These are phyloP conservation scores for Lineus longissimus DNA, from an alignment of 1,140 invertebrate species.

Conservation along the genomic window DNA sequence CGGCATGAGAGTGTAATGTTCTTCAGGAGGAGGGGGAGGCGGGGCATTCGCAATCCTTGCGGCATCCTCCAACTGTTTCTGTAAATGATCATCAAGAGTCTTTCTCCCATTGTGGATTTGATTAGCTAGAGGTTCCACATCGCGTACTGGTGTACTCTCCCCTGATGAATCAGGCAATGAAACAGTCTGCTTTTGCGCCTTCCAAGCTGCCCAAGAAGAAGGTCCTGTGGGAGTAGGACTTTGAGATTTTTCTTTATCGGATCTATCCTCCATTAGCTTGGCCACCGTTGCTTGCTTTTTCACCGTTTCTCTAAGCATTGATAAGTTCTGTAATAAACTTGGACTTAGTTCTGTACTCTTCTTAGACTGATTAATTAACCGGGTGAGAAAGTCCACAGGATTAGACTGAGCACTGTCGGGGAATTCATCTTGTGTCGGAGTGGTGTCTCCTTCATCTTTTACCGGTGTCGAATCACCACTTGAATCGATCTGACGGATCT, in stretches of 20 bases:
- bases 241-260: background rate
- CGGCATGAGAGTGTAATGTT: background rate
- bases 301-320: constrained; percentile 28
- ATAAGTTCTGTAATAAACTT: constrained; percentile 39
- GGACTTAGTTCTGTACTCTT: constrained; percentile 23
- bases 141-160: background rate
- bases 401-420: constrained; percentile 20
- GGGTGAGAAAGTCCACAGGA: constrained; percentile 46
- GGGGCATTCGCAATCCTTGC: background rate
- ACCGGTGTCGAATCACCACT: constrained; percentile 34
- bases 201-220: constrained; percentile 34
- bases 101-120: background rate
- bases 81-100: background rate
- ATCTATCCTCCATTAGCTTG: background rate
- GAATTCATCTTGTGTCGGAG: constrained; percentile 26
- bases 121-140: background rate
- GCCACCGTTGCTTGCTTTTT: constrained; percentile 16
- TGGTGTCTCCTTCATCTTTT: constrained; percentile 32
- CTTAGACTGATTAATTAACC: constrained; percentile 39
- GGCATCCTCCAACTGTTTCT: background rate
- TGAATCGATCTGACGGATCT: background rate
- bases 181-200: constrained; percentile 25
- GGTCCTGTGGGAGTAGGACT: constrained; percentile 2
- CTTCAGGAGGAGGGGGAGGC: background rate
- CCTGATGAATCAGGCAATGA: background rate